A percentile compares a stretch with the other conserved stretches of the same genome.
phyloP scores from a whole-genome alignment of 2,888 invertebrate species.

The Capitulum mitella region DNA sequence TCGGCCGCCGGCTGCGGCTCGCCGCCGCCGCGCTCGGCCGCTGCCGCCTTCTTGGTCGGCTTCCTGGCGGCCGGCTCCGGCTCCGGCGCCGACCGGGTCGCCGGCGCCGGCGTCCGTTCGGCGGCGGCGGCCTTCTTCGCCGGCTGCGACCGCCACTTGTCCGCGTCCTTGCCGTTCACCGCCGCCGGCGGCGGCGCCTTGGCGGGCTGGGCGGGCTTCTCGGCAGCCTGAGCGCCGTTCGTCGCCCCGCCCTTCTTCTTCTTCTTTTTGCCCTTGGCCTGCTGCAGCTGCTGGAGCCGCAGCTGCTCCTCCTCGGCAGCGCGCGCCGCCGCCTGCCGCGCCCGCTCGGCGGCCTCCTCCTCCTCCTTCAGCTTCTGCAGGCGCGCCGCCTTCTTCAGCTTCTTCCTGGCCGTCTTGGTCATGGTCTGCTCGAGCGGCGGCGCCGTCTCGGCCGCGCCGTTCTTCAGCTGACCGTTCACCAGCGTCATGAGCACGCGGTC shows the following conservation, averaged over 20 bases:
- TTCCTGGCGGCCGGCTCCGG: not conserved
- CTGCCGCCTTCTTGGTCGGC: slow-evolving; percentile 10
- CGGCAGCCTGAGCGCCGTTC: slow-evolving; percentile 1
- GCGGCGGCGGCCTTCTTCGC: slow-evolving; percentile 40
- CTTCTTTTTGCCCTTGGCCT: slow-evolving; percentile 33
- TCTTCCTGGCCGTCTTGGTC: slow-evolving; percentile 34
- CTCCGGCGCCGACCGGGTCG: slow-evolving; percentile 29
- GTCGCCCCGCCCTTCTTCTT: slow-evolving; percentile 28
- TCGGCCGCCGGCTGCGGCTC: slow-evolving; percentile 22
- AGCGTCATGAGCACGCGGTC: slow-evolving; percentile 66
- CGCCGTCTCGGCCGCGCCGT: not conserved
- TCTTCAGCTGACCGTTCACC: slow-evolving; percentile 44
- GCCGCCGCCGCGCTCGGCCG: no score
- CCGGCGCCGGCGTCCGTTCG: slow-evolving; percentile 31
- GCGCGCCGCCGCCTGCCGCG: slow-evolving; percentile 39
- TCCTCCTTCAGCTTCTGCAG: slow-evolving; percentile 40
- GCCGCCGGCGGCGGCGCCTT: not conserved
- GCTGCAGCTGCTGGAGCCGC: slow-evolving; percentile 36
- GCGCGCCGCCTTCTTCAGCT: slow-evolving; percentile 32
- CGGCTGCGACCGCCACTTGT: slow-evolving; percentile 38
- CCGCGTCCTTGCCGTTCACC: not conserved
- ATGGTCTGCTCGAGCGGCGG: not conserved
- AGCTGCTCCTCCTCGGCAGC: slow-evolving; percentile 25
- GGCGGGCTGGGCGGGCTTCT: not conserved
- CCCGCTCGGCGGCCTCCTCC: slow-evolving; percentile 41